Evolutionary conservation across 2,888 invertebrate genomes (phyloP), one percentile per base, ranked within the genome.

Genomic region (Tiliacea aurago): DNA sequence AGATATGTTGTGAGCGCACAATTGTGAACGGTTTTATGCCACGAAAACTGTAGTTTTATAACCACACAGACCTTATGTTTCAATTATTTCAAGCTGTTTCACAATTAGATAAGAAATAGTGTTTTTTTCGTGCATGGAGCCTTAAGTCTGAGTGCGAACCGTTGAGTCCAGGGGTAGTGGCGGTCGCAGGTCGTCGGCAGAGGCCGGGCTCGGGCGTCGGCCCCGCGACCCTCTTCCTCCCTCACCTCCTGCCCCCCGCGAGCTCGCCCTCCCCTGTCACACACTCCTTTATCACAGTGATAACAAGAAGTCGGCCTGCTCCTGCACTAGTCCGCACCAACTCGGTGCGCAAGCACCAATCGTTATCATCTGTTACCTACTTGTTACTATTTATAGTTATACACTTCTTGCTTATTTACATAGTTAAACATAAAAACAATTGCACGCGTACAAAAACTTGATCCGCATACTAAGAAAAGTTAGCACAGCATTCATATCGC

Each of bases 141-240:
- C 37, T 2, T n/a, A n/a, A n/a, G 84, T 86, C 78, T 87, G 74
- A 86, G 84, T 87, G 87, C 85, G 86, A 88, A 91, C 89, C 90
- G 86, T 80, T 83, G 81, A 87, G 88, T 84, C 86, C 84, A 88
- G 91, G 93, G 93, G 93, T 91, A 90, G 90, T 85, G 90, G 85
- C 89, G 89, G 89, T 90, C 88, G 91, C 86, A 91, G 92, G 92
- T 92, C 90, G 91, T 84, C 90, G 90, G 87, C 89, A 87, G 90
- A 91, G 94, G 92, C 92, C 93, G 92, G 87, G 91, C 91, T 88
- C 91, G 95, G 94, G 89, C 95, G 95, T 91, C 95, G 95, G 93
- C 94, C 94, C 86, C 93, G 91, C 95, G 95, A 94, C 93, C 95
- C 93, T 94, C 90, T 93, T 94, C 93, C 92, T 91, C 91, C 91